Evolutionary conservation across 1,140 invertebrate genomes (phyloP).

Genomic region (Drosophila subobscura): DNA sequence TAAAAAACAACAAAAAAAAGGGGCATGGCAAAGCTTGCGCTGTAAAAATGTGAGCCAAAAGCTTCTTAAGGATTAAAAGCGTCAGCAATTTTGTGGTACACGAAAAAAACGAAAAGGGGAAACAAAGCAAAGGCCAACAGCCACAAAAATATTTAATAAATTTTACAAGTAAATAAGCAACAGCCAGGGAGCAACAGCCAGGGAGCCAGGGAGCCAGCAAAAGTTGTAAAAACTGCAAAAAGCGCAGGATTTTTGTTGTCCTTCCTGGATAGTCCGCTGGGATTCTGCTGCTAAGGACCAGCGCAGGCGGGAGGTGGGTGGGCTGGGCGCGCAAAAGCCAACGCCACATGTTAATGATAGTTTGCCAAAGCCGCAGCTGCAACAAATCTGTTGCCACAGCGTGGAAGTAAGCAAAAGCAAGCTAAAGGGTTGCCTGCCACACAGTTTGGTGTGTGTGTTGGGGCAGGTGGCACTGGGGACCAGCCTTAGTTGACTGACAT

Average conservation of each 20-base stretch:
- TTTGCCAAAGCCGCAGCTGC: conserved; percentile 60
- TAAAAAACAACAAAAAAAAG: conserved; percentile 62
- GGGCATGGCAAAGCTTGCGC: conserved; percentile 25
- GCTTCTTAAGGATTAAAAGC: conserved; percentile 80
- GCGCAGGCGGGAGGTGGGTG: background rate
- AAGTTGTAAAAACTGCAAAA: conserved; percentile 54
- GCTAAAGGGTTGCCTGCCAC: too few species aligned
- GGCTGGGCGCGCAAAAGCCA: too few species aligned
- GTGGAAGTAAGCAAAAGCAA: background rate
- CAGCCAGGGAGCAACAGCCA: conserved; percentile 1
- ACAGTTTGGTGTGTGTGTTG: too few species aligned
- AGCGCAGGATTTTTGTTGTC: conserved; percentile 39
- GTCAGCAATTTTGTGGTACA: conserved; percentile 71
- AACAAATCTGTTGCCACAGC: conserved; percentile 66
- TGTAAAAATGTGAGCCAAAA: conserved; percentile 77
- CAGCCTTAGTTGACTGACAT: conserved; percentile 52
- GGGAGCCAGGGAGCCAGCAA: conserved; percentile 13
- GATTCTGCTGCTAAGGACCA: too few species aligned
- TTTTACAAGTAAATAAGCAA: conserved; percentile 73
- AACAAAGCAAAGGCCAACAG: conserved; percentile 44
- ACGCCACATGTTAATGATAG: conserved; percentile 70
- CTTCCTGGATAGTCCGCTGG: background rate
- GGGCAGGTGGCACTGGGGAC: background rate
- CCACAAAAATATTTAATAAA: conserved; percentile 78
- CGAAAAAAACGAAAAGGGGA: conserved; percentile 34